Percentiles rank a stretch among this genome's conserved stretches.
Evolutionary conservation across 2,113 vertebrate genomes (phyloP).

Genomic region (Etheostoma cragini): DNA sequence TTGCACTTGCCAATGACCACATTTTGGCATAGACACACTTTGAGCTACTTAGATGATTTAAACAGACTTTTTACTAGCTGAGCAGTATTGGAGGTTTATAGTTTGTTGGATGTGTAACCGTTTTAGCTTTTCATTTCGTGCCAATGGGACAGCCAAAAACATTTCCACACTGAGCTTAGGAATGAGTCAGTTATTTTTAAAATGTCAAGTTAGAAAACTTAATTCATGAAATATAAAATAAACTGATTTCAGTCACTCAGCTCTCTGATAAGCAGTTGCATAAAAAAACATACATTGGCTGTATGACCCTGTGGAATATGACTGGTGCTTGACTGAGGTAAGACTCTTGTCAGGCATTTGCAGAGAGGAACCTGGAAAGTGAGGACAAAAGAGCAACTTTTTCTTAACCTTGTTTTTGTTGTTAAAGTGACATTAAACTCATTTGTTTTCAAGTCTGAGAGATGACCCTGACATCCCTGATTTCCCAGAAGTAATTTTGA

Average conservation of each 20-base stretch:
- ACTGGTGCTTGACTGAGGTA: not conserved
- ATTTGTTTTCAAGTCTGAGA: not conserved
- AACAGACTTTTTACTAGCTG: constrained; percentile 32
- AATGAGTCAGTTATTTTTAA: constrained; percentile 33
- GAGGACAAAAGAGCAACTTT: not conserved
- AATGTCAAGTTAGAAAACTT: constrained; percentile 20
- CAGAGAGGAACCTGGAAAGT: not conserved
- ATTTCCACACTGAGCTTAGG: constrained; percentile 19
- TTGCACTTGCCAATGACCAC: constrained; percentile 31
- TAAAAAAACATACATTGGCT: not conserved
- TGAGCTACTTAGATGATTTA: constrained; percentile 36
- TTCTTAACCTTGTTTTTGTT: constrained; percentile 1
- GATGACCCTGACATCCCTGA: not conserved
- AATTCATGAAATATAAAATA: constrained; percentile 29
- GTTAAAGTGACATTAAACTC: not conserved
- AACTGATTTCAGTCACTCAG: constrained; percentile 22
- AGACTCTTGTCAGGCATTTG: not conserved
- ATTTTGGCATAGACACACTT: constrained; percentile 22
- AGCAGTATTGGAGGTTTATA: constrained; percentile 20
- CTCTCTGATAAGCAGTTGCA: constrained; percentile 15
- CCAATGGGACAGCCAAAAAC: not conserved
- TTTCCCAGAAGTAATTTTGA: constrained; percentile 4
- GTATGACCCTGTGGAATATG: not conserved
- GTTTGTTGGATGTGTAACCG: constrained; percentile 14
- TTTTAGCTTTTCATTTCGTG: constrained; percentile 32